Conservation (phyloP, 2,888 invertebrate species). For the Polia nebulosa region DNA sequence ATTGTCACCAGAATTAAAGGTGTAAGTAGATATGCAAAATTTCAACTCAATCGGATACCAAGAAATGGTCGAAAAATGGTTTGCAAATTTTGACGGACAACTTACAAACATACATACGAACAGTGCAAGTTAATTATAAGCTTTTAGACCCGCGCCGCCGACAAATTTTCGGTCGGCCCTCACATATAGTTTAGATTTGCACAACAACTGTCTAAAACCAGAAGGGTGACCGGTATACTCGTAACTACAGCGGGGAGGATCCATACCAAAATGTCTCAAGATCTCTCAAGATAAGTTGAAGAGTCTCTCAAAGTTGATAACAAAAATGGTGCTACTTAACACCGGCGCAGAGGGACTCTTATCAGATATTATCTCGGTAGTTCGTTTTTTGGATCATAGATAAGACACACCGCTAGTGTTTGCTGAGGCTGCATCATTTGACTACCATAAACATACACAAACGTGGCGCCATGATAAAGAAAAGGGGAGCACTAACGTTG, state of each 20-base stretch:
- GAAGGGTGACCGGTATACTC: neutral
- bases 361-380: constrained; percentile 40
- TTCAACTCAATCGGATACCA: too few relatives aligned
- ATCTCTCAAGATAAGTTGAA: neutral
- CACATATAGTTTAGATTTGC: too few relatives aligned
- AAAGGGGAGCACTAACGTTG: neutral
- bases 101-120: too few relatives aligned
- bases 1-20: too few relatives aligned
- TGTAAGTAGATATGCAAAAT: too few relatives aligned
- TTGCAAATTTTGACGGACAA: too few relatives aligned
- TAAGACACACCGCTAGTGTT: constrained; percentile 26
- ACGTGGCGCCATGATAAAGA: neutral
- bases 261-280: neutral
- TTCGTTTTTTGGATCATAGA: constrained; percentile 35
- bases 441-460: constrained; percentile 16
- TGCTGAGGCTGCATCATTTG: constrained; percentile 19
- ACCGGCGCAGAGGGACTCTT: constrained; percentile 1
- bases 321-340: constrained; percentile 12
- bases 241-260: neutral
- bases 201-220: neutral
- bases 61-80: too few relatives aligned
- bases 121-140: too few relatives aligned
- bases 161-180: too few relatives aligned
- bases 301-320: constrained; percentile 7
- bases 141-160: too few relatives aligned